Base-by-base conservation (phyloP, 2,113 vertebrate species). In the Notothenia coriiceps region DNA sequence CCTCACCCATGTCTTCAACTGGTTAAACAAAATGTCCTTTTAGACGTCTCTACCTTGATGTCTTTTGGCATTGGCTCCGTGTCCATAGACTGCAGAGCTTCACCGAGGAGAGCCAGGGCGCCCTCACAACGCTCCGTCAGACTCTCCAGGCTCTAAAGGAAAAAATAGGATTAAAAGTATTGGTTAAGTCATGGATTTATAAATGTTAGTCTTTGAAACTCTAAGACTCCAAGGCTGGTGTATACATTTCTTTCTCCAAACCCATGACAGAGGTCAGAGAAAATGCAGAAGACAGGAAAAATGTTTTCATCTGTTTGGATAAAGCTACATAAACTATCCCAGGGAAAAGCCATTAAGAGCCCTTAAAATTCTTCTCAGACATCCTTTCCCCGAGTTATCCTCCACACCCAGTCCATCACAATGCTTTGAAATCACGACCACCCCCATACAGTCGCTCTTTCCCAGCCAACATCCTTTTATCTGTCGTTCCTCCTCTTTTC, bases 61-160 rank as follows among this genome's bases (percentile, higher is more conserved):
- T 86, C 84, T 65, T 87, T 85, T 6, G 94, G 94, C 80, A 95
- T 84, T 2, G 93, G 93, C 70, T 95, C 88, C 0, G 81, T 14
- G 14, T 94, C 92, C 91, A 96, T 91, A 5, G 92, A 89, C 46
- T 86, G 92, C 89, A 95, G 89, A 43, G 95, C 93, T 3, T 93
- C 94, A 66, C 77, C 93, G 2, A 96, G 82, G 60, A 96, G 92
- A 10, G 84, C 85, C 87, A 96, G 90, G 84, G 94, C 94, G 63
- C 93, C 92, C 82, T 94, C 87, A 78, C 95, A 96, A 6, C 88
- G 87, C 76, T 94, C 93, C 1, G 88, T 93, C 79, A 96, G 87
- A 82, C 90, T 89, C 82, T 95, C 95, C 83, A 95, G 87, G 70
- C 94, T 95, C 95, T 96, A 74, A 29, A 69, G 1, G 55, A 17